phyloP scores from a whole-genome alignment of 1,140 invertebrate genomes.

The Ephestia elutella region DNA sequence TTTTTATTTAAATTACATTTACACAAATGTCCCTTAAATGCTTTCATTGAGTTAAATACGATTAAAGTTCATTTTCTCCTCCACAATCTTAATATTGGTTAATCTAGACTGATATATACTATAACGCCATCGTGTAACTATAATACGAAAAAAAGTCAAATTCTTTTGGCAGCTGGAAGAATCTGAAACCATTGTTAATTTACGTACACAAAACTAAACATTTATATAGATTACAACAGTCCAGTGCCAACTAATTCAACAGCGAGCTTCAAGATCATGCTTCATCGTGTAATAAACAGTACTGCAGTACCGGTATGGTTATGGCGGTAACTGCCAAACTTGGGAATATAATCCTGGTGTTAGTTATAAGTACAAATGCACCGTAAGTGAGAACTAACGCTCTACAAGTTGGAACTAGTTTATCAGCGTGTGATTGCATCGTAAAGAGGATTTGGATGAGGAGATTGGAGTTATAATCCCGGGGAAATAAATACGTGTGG shows the following conservation, averaged over 20 bases:
- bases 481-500: neutral
- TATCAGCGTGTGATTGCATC: slow-evolving; percentile 15
- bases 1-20: neutral
- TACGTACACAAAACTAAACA: neutral
- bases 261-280: neutral
- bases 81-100: too few species aligned
- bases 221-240: neutral
- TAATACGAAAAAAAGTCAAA: too few species aligned
- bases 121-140: too few species aligned
- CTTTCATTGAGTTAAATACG: too few species aligned
- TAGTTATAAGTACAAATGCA: slow-evolving; percentile 11
- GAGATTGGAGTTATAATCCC: neutral
- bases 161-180: too few species aligned
- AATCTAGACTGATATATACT: too few species aligned
- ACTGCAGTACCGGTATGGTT: neutral
- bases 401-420: slow-evolving; percentile 33
- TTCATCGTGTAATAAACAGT: neutral
- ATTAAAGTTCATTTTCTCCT: too few species aligned
- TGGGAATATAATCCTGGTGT: neutral
- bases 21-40: too few species aligned
- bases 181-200: too few species aligned
- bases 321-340: slow-evolving; percentile 1
- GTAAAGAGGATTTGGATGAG: neutral
- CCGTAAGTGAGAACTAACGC: slow-evolving; percentile 20
- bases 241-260: neutral